phyloP scores from a whole-genome alignment of 2,888 invertebrate genomes.

The Nephrotoma flavescens region DNA sequence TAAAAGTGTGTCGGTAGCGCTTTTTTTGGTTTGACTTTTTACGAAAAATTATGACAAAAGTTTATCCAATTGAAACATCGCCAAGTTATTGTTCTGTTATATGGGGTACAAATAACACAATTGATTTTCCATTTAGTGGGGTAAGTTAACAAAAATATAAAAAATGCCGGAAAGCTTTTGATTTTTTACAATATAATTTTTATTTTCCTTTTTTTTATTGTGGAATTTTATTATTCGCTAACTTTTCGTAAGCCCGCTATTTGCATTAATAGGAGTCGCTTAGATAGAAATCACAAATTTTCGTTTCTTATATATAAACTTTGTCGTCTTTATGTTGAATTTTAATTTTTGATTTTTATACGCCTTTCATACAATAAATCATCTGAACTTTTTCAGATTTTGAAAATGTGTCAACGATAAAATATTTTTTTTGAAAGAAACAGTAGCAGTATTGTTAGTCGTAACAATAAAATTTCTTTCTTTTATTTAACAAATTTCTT shows the following conservation, averaged over 20 bases:
- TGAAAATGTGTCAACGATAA: too few species aligned
- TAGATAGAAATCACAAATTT: too few species aligned
- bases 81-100: slow-evolving; percentile 29
- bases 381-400: too few species aligned
- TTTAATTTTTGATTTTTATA: too few species aligned
- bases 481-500: too few species aligned
- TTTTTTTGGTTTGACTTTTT: not conserved
- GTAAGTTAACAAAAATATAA: not conserved
- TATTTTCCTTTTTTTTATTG: not conserved
- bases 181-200: not conserved
- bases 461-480: too few species aligned
- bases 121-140: not conserved
- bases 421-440: too few species aligned
- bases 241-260: not conserved
- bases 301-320: too few species aligned
- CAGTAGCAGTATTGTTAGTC: too few species aligned
- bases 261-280: not conserved
- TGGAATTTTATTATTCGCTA: not conserved
- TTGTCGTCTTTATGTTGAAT: too few species aligned
- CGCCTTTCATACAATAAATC: too few species aligned
- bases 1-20: not conserved
- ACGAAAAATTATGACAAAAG: slow-evolving; percentile 24
- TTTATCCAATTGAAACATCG: slow-evolving; percentile 29
- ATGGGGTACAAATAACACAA: slow-evolving; percentile 24
- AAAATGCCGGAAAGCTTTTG: not conserved